phyloP scores from a whole-genome alignment of 2,113 vertebrate genomes.

The Albula glossodonta region DNA sequence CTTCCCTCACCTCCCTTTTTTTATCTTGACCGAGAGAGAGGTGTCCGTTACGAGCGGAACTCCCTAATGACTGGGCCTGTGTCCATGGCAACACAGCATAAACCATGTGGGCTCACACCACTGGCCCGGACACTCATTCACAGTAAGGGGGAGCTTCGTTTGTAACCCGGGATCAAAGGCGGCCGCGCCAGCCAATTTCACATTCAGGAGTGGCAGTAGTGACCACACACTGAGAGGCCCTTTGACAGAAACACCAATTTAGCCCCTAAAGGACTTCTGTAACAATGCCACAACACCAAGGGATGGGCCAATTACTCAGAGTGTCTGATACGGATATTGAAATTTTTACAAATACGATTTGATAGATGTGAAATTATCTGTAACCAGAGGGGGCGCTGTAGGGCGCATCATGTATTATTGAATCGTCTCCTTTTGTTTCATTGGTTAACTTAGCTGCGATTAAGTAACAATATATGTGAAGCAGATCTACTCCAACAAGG shows the following conservation, averaged over 20 bases:
- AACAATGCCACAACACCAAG: not conserved
- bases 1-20: not conserved
- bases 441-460: too few species aligned
- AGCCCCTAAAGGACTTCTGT: not conserved
- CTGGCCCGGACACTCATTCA: not conserved
- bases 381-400: too few species aligned
- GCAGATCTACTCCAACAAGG: too few species aligned
- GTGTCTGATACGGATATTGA: too few species aligned
- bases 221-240: not conserved
- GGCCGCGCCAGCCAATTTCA: not conserved
- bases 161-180: constrained; percentile 16
- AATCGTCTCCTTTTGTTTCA: too few species aligned
- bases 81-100: not conserved
- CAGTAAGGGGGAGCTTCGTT: not conserved
- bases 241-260: not conserved
- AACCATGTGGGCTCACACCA: constrained; percentile 1
- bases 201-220: not conserved
- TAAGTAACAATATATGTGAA: too few species aligned
- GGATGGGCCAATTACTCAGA: too few species aligned
- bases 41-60: constrained; percentile 7
- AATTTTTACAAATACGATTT: too few species aligned
- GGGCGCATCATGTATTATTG: too few species aligned
- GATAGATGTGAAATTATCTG: too few species aligned
- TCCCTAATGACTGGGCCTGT: constrained; percentile 2
- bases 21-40: constrained; percentile 14